Conservation (phyloP, 2,113 vertebrate genomes). For the Emydura subglobosa region DNA sequence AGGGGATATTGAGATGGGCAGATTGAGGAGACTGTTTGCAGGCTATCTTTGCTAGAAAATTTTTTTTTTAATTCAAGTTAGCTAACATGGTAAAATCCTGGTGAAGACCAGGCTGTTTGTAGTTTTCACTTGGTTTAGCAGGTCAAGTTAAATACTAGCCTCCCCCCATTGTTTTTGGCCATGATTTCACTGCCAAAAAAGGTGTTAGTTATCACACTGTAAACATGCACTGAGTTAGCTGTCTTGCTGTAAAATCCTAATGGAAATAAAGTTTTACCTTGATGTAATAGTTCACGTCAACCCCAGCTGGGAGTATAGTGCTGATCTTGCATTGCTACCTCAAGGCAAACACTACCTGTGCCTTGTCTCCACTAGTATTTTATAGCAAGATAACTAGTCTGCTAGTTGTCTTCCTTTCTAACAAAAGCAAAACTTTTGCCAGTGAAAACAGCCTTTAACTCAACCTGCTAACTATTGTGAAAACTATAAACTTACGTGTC, state of each 20-base stretch:
- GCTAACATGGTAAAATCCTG: background rate
- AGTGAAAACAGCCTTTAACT: background rate
- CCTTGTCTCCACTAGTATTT: background rate
- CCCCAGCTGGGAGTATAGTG: background rate
- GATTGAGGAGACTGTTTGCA: background rate
- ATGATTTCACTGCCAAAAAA: background rate
- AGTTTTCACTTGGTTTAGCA: background rate
- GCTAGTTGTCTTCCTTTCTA: background rate
- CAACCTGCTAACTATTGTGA: background rate
- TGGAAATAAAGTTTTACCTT: background rate
- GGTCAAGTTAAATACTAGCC: background rate
- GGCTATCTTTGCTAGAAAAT: background rate
- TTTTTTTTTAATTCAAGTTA: background rate
- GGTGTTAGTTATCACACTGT: background rate
- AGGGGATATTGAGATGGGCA: background rate
- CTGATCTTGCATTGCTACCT: background rate
- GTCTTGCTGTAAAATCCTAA: background rate
- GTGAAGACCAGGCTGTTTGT: background rate
- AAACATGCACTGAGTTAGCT: background rate
- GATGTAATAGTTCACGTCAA: background rate
- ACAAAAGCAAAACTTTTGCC: background rate
- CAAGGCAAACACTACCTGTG: background rate
- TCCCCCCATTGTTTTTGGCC: background rate
- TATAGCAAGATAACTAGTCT: background rate
- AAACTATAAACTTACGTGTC: background rate